Percentiles rank a stretch among this genome's conserved stretches.
Conservation (phyloP, 2,888 invertebrate genomes). For the Herminia tarsipennalis region DNA sequence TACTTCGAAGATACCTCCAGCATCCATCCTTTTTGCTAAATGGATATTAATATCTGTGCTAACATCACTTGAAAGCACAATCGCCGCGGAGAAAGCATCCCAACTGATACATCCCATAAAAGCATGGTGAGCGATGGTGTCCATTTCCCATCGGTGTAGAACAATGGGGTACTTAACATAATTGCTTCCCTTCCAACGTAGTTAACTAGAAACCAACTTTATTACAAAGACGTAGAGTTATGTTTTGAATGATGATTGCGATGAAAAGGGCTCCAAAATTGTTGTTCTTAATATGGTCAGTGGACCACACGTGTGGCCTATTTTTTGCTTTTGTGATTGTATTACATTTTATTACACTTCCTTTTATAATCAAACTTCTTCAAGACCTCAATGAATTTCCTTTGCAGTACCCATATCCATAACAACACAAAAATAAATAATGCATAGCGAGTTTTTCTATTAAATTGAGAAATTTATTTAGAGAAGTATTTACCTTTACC, state of each 20-base stretch:
- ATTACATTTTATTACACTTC: constrained; percentile 26
- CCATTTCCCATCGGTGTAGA: constrained; percentile 40
- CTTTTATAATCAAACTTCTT: constrained; percentile 15
- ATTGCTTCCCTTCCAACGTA: constrained; percentile 27
- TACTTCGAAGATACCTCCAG: no score
- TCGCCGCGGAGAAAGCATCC: constrained; percentile 33
- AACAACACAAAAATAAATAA: no score
- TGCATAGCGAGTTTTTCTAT: no score
- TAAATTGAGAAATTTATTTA: no score
- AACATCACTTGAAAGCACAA: constrained; percentile 24
- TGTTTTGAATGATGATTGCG: constrained; percentile 1
- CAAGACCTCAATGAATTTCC: no score
- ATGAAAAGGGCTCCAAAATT: constrained; percentile 26
- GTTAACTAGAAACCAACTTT: constrained; percentile 10
- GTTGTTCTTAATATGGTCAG: constrained; percentile 32
- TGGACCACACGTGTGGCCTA: constrained; percentile 43
- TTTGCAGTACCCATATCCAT: no score
- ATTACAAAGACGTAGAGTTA: background rate
- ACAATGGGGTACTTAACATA: constrained; percentile 45
- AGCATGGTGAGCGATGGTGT: constrained; percentile 40
- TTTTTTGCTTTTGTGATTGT: constrained; percentile 22
- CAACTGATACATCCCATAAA: constrained; percentile 41
- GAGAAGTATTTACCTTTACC: no score
- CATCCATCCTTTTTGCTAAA: no score
- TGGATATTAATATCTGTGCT: constrained; percentile 8